Conservation (phyloP, 1,140 invertebrate species). For the Cotesia glomerata region DNA sequence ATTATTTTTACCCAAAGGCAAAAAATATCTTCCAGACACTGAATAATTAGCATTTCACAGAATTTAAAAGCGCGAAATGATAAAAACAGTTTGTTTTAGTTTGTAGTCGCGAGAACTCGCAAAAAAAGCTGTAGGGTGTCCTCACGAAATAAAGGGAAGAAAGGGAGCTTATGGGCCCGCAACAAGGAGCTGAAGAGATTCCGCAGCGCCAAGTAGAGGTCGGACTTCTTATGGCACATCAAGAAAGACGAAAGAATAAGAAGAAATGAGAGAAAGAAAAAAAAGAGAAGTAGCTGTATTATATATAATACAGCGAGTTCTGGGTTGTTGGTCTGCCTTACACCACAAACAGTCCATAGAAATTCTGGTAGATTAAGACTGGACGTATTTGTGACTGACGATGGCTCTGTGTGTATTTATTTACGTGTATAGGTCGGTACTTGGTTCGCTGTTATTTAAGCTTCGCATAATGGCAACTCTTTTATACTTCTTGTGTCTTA, state of each 20-base stretch:
- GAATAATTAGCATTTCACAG: constrained; percentile 46
- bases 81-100: constrained; percentile 17
- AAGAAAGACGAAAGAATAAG: constrained; percentile 1
- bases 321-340: no score
- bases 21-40: not conserved
- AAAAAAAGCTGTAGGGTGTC: constrained; percentile 10
- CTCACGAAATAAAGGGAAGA: constrained; percentile 17
- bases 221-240: not conserved
- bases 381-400: not conserved
- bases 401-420: not conserved
- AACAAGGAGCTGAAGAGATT: constrained; percentile 16
- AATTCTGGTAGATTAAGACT: constrained; percentile 41
- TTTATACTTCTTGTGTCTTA: constrained; percentile 62
- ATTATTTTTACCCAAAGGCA: no score
- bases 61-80: constrained; percentile 9
- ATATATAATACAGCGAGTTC: constrained; percentile 38
- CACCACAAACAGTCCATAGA: constrained; percentile 54
- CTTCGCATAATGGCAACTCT: constrained; percentile 60
- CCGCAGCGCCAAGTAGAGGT: not conserved
- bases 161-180: not conserved
- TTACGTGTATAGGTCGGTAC: not conserved
- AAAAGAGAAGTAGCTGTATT: constrained; percentile 44
- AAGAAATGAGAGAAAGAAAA: constrained; percentile 8
- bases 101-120: constrained; percentile 11
- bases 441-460: constrained; percentile 58